phyloP scores from a whole-genome alignment of 2,113 vertebrate species.

The Epinephelus cyanopodus region DNA sequence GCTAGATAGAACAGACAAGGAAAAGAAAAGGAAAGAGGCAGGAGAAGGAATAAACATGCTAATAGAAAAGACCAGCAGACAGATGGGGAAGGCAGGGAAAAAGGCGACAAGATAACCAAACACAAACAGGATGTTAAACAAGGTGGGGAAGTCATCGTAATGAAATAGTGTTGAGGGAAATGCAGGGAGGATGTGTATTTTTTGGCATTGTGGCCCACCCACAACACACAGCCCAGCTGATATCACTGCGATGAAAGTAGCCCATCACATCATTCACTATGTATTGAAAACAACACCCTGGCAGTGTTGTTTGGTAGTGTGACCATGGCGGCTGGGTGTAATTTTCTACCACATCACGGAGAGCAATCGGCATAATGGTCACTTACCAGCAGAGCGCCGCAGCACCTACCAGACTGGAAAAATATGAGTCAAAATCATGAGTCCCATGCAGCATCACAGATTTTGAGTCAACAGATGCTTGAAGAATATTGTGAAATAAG shows the following conservation, averaged over 20 bases:
- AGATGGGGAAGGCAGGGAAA: slow-evolving; percentile 1
- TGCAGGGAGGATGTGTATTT: not conserved
- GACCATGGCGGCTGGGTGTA: not conserved
- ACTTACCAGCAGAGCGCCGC: not conserved
- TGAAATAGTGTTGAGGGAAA: not conserved
- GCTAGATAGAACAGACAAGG: not conserved
- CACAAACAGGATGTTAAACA: slow-evolving; percentile 10
- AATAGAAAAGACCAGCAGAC: slow-evolving; percentile 12
- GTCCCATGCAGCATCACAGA: too few species aligned
- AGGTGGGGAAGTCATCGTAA: not conserved
- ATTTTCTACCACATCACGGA: slow-evolving; percentile 20
- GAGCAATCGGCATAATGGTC: slow-evolving; percentile 24
- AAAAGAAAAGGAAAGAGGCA: not conserved
- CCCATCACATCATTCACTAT: not conserved
- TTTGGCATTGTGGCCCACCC: not conserved
- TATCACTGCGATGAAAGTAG: slow-evolving; percentile 1
- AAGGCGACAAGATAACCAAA: not conserved
- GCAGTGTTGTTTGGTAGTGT: not conserved
- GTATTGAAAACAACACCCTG: slow-evolving; percentile 1
- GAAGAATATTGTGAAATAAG: not conserved
- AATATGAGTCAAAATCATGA: not conserved
- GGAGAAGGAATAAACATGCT: not conserved
- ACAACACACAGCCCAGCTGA: not conserved
- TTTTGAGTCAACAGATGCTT: not conserved
- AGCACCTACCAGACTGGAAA: not conserved